Base-by-base conservation (phyloP, 2,797 vertebrate species). In the Malurus leucopterus region DNA sequence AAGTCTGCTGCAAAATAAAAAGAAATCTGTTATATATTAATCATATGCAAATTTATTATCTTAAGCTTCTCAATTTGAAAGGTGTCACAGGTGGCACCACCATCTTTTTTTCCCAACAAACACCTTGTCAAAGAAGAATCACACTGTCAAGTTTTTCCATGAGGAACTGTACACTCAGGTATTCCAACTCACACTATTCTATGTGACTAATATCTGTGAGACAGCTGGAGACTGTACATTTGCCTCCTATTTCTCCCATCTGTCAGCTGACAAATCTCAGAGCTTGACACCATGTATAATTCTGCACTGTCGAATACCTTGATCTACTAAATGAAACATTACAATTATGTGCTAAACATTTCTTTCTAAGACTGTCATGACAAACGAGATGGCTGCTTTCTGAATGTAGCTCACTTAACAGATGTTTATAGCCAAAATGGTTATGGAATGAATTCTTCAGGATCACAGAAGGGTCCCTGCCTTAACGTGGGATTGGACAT, bases 1-100 rank as follows among this genome's bases (percentile, higher is more conserved):
- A 96, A 98, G 93, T 97, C 97, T 98, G 95, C 98, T 98, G 97
- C 83, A 95, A 97, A 95, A 92, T 59, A 34, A 90, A 95, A 95
- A 95, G 61, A 86, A 89, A 62, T 59, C 24, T 50, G 51, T 94
- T 72, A 80, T 5, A 50, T n/a, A 64, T 84, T 61, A 61, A 88
- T 82, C 32, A 62, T 38, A 41, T 30, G 29, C 27, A 84, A 54
- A 54, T 59, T 26, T 36, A 70, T 71, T 50, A 73, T 63, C 27
- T 86, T 81, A 61, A 84, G 34, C 11, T 73, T 84, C 75, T 84
- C 24, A 36, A 1, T 71, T 64, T 46, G 26, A 68, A 51, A 81
- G 13, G 2, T 81, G 77, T 84, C 51, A 44, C 9, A 54, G 18
- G 13, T 24, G 26, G 19, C 69, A 20, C 36, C 36, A 78, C 9